These are phyloP conservation scores for Phoenicopterus ruber DNA, from an alignment of 2,113 vertebrate species.

Conservation along the genomic window DNA sequence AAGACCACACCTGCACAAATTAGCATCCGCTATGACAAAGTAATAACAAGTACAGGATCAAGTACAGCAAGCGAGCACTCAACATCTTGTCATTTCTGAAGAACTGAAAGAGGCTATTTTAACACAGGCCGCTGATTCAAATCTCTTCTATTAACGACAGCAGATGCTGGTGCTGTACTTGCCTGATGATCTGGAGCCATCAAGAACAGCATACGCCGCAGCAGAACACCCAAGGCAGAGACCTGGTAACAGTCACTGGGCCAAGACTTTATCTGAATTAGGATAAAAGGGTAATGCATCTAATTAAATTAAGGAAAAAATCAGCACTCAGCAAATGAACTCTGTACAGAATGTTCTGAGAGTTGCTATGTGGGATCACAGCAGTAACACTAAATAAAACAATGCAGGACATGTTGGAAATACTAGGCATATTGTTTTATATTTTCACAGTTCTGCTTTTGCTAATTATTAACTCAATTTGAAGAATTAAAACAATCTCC, in stretches of 20 bases:
- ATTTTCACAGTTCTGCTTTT: neutral
- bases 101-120: neutral
- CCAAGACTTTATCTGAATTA: conserved; percentile 75
- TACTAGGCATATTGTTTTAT: neutral
- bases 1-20: neutral
- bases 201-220: conserved; percentile 88
- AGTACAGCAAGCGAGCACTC: neutral
- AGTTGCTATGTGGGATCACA: neutral
- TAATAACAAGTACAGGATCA: neutral
- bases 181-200: conserved; percentile 90
- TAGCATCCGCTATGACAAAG: neutral
- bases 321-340: neutral
- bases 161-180: conserved; percentile 15
- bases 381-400: neutral
- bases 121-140: neutral
- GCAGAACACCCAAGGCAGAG: conserved; percentile 77
- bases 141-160: neutral
- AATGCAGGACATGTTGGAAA: neutral
- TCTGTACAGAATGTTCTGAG: neutral
- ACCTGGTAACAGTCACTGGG: conserved; percentile 74
- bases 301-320: neutral
- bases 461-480: neutral
- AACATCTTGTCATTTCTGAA: neutral
- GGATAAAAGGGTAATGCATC: neutral
- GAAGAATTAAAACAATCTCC: neutral